These are phyloP conservation scores for Centropyge bicolor DNA, from an alignment of 2,797 vertebrate species.

Conservation along the genomic window DNA sequence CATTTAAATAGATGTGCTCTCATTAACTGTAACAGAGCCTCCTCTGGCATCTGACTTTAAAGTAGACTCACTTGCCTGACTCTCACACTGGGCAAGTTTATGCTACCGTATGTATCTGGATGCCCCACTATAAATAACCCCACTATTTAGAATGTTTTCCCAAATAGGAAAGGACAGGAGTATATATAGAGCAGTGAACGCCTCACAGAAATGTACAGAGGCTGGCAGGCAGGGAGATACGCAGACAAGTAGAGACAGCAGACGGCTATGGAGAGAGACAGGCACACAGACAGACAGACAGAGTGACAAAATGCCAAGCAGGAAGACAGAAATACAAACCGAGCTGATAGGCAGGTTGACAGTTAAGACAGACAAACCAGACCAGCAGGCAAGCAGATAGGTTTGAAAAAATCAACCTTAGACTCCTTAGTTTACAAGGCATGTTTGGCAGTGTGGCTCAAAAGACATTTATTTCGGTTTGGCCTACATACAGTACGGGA, in stretches of 20 bases:
- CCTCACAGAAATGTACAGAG: constrained; percentile 17
- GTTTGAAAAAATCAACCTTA: constrained; percentile 20
- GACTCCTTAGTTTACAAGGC: constrained; percentile 35
- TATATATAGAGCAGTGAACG: constrained; percentile 65
- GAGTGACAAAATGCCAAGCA: neutral
- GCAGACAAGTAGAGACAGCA: constrained; percentile 5
- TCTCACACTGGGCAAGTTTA: constrained; percentile 59
- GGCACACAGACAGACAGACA: neutral
- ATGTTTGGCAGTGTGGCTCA: constrained; percentile 44
- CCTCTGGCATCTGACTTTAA: neutral
- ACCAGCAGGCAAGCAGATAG: constrained; percentile 30
- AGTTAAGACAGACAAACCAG: constrained; percentile 40
- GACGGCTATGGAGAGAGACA: neutral
- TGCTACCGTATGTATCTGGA: constrained; percentile 75
- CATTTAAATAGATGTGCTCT: constrained; percentile 5
- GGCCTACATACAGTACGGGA: constrained; percentile 44
- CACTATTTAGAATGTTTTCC: constrained; percentile 80
- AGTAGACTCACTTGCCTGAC: constrained; percentile 12
- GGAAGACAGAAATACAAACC: constrained; percentile 6
- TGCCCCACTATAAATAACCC: constrained; percentile 80
- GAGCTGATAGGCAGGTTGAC: constrained; percentile 8
- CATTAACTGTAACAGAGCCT: constrained; percentile 5
- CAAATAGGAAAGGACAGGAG: constrained; percentile 66
- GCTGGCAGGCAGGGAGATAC: neutral
- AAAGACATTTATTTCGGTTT: constrained; percentile 51